Conservation (phyloP, 2,113 vertebrate genomes). For the Hippocampus zosterae region DNA sequence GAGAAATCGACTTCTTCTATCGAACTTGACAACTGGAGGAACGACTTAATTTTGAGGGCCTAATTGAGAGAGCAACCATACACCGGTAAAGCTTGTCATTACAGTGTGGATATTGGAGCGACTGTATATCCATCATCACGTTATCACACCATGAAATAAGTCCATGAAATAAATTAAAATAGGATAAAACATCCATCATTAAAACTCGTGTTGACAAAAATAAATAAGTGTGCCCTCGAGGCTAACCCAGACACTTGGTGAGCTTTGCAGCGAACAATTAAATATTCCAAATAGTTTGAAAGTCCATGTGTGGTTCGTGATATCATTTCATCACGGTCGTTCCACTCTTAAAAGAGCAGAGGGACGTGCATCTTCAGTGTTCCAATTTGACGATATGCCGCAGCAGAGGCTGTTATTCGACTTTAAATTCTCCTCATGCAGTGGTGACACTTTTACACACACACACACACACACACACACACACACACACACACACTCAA, state of each 20-base stretch:
- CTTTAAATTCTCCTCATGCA: constrained; percentile 43
- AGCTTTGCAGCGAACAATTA: constrained; percentile 40
- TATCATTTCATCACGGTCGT: constrained; percentile 32
- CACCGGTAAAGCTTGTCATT: constrained; percentile 15
- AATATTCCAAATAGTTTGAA: constrained; percentile 38
- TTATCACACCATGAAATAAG: constrained; percentile 16
- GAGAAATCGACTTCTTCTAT: neutral
- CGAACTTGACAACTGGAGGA: neutral
- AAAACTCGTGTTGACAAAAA: constrained; percentile 55
- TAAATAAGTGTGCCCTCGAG: constrained; percentile 63
- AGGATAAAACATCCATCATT: constrained; percentile 41
- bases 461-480: too few species aligned
- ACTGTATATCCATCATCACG: constrained; percentile 20
- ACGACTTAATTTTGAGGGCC: constrained; percentile 6
- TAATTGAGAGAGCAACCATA: constrained; percentile 9
- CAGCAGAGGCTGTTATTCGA: constrained; percentile 47
- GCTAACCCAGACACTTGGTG: constrained; percentile 34
- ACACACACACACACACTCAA: constrained; percentile 28
- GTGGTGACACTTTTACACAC: constrained; percentile 28
- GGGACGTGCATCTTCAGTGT: constrained; percentile 35
- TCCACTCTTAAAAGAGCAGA: constrained; percentile 24
- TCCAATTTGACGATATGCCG: constrained; percentile 43
- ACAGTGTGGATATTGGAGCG: constrained; percentile 23
- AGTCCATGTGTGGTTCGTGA: constrained; percentile 41
- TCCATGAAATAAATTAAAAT: constrained; percentile 50